These are phyloP conservation scores for Drosophila suboccidentalis DNA, from an alignment of 2,888 invertebrate species.

Conservation along the genomic window DNA sequence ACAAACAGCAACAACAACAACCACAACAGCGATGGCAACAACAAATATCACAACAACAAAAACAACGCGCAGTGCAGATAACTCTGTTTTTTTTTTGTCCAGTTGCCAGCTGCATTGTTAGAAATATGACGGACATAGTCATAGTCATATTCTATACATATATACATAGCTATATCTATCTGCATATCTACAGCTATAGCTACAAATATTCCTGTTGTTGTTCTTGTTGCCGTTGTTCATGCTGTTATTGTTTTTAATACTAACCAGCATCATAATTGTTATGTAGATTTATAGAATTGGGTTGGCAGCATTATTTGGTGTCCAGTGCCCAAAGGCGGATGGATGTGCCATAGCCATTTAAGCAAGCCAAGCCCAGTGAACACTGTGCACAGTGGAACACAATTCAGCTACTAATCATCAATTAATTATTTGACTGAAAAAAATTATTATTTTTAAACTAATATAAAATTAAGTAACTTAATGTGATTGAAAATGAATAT, in stretches of 20 bases:
- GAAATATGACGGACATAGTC: constrained; percentile 62
- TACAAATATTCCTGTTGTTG: constrained; percentile 8
- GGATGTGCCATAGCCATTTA: constrained; percentile 37
- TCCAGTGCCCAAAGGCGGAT: constrained; percentile 38
- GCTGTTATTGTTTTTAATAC: constrained; percentile 72
- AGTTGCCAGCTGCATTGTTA: constrained; percentile 74
- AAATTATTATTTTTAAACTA: too few species aligned
- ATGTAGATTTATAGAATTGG: constrained; percentile 74
- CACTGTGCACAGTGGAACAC: constrained; percentile 18
- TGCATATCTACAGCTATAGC: constrained; percentile 19
- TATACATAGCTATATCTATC: constrained; percentile 20
- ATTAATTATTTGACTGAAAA: too few species aligned
- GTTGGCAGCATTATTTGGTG: constrained; percentile 53
- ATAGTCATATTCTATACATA: constrained; percentile 39
- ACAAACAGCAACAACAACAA: constrained; percentile 58
- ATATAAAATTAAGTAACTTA: too few species aligned
- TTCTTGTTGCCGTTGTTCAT: constrained; percentile 12
- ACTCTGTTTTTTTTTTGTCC: constrained; percentile 60
- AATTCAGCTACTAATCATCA: background rate
- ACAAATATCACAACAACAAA: constrained; percentile 32
- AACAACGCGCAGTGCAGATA: constrained; percentile 58
- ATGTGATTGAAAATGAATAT: background rate
- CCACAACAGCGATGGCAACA: constrained; percentile 31
- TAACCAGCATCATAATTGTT: constrained; percentile 76
- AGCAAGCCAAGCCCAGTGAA: constrained; percentile 8